Evolutionary conservation across 2,113 vertebrate genomes (phyloP).

Genomic region (Antigone vipio): DNA sequence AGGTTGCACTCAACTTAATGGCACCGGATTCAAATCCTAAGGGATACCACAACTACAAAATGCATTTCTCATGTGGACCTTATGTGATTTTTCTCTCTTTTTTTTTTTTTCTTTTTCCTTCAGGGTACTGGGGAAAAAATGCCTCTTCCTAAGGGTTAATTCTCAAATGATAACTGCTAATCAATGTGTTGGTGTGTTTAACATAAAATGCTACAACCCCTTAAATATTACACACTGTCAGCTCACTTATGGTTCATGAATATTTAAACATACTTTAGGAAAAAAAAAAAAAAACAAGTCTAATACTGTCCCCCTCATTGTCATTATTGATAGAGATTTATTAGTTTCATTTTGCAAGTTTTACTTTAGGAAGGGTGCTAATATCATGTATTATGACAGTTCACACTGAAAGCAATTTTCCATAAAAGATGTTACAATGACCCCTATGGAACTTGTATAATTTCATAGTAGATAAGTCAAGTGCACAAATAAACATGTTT

Average conservation of each 20-base stretch:
- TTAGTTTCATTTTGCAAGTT: conserved; percentile 73
- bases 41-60: conserved; percentile 23
- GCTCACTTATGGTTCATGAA: conserved; percentile 13
- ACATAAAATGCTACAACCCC: conserved; percentile 48
- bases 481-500: conserved; percentile 76
- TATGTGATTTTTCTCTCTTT: background rate
- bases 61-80: background rate
- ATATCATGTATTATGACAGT: conserved; percentile 71
- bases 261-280: conserved; percentile 37
- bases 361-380: conserved; percentile 72
- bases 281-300: conserved; percentile 60
- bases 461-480: conserved; percentile 74
- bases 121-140: conserved; percentile 27
- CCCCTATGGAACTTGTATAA: conserved; percentile 68
- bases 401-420: conserved; percentile 74
- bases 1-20: background rate
- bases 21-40: background rate
- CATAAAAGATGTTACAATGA: conserved; percentile 76
- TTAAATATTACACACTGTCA: conserved; percentile 49
- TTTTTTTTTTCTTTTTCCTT: conserved; percentile 31
- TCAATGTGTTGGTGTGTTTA: conserved; percentile 38
- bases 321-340: conserved; percentile 72
- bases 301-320: conserved; percentile 67
- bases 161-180: conserved; percentile 55
- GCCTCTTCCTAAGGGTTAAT: conserved; percentile 41